These are phyloP conservation scores for Crotalus horridus DNA, from an alignment of 2,113 vertebrate species.

Conservation along the genomic window DNA sequence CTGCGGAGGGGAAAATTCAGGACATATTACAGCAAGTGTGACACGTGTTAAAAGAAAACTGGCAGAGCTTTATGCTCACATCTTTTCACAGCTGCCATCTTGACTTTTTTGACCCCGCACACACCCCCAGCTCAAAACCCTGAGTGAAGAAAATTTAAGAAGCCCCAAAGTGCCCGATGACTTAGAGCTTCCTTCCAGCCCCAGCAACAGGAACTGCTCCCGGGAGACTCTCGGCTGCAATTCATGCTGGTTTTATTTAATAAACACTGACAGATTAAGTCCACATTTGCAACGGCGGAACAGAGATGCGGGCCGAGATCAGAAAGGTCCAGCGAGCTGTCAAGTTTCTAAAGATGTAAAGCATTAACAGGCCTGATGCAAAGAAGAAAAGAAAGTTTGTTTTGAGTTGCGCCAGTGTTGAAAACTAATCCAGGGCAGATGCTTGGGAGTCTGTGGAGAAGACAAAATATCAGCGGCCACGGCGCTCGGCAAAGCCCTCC, in stretches of 20 bases:
- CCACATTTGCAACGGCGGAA: background rate
- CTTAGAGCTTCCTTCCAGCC: background rate
- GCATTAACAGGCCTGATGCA: slow-evolving; percentile 51
- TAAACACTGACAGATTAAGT: slow-evolving; percentile 8
- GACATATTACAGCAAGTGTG: background rate
- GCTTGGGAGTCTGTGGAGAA: slow-evolving; percentile 34
- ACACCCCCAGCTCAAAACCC: background rate
- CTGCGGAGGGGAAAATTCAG: background rate
- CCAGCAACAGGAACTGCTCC: background rate
- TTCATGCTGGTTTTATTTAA: slow-evolving; percentile 14
- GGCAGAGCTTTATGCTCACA: background rate
- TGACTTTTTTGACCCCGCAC: background rate
- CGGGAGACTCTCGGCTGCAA: background rate
- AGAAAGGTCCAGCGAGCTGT: slow-evolving; percentile 3
- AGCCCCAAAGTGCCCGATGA: background rate
- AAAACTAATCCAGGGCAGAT: slow-evolving; percentile 61
- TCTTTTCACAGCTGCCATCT: background rate
- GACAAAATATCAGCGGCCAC: slow-evolving; percentile 45
- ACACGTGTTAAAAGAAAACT: background rate
- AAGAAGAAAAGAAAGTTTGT: slow-evolving; percentile 43
- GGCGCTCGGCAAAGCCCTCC: slow-evolving; percentile 10
- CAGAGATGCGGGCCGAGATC: background rate
- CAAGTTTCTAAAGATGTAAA: slow-evolving; percentile 58
- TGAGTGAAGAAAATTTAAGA: background rate
- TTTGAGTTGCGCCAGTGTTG: slow-evolving; percentile 52